Conservation (phyloP, 2,888 invertebrate species). For the Drosophila nigritarsus region DNA sequence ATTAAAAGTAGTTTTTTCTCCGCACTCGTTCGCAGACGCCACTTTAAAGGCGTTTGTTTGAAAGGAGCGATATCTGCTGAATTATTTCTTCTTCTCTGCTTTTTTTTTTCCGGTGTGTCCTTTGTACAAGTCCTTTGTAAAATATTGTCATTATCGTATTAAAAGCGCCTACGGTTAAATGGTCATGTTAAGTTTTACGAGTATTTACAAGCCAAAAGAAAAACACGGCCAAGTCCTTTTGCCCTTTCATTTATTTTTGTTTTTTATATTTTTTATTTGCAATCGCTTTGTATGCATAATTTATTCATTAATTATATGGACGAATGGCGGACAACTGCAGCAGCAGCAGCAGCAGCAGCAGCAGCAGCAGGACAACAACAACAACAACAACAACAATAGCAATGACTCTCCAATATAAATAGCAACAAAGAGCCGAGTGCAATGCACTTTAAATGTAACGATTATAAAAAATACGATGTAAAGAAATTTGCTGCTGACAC, state of each 20-base stretch:
- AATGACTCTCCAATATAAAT: constrained; percentile 30
- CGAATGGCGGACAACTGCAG: constrained; percentile 40
- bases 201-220: constrained; percentile 62
- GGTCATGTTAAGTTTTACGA: constrained; percentile 61
- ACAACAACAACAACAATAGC: constrained; percentile 18
- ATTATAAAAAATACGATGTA: constrained; percentile 54
- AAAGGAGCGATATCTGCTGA: neutral
- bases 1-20: neutral
- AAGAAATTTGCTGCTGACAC: constrained; percentile 60
- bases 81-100: neutral
- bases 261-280: constrained; percentile 8
- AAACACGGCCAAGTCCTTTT: constrained; percentile 33
- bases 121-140: constrained; percentile 59
- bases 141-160: constrained; percentile 76
- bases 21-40: neutral
- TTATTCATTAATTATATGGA: constrained; percentile 70
- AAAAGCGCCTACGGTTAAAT: constrained; percentile 72
- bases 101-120: constrained; percentile 14
- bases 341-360: constrained; percentile 8
- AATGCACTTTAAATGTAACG: constrained; percentile 59
- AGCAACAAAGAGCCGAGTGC: constrained; percentile 45
- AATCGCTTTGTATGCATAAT: constrained; percentile 70
- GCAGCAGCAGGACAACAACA: constrained; percentile 6
- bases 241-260: constrained; percentile 2
- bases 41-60: neutral